phyloP scores from a whole-genome alignment of 2,888 invertebrate genomes.

The Drosophila percnosoma region DNA sequence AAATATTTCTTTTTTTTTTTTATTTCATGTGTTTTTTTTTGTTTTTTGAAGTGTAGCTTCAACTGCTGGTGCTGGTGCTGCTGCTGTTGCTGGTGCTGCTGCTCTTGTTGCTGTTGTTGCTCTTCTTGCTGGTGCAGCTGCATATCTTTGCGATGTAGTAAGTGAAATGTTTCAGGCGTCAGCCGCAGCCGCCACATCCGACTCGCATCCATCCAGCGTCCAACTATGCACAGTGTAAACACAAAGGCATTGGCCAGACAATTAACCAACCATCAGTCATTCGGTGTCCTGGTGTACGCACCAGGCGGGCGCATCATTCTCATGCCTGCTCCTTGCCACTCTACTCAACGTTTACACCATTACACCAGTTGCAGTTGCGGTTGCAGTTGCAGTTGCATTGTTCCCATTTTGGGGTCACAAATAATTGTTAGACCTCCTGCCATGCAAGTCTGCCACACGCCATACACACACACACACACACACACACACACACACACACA shows the following conservation, averaged over 20 bases:
- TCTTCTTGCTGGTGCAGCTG: slow-evolving; percentile 37
- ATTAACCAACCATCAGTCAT: slow-evolving; percentile 80
- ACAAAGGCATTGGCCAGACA: slow-evolving; percentile 71
- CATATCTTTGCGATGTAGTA: slow-evolving; percentile 69
- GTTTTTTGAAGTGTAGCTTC: not conserved
- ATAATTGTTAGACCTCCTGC: slow-evolving; percentile 62
- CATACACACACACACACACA: slow-evolving; percentile 5
- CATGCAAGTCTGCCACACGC: slow-evolving; percentile 22
- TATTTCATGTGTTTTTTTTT: not conserved
- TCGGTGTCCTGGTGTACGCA: slow-evolving; percentile 68
- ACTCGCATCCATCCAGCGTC: slow-evolving; percentile 35
- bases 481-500: not conserved
- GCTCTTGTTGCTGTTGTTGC: slow-evolving; percentile 20
- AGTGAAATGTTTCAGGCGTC: slow-evolving; percentile 76
- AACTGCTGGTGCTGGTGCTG: not conserved
- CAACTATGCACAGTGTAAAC: slow-evolving; percentile 41
- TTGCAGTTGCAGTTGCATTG: slow-evolving; percentile 47
- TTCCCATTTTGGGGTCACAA: slow-evolving; percentile 61
- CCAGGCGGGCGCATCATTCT: slow-evolving; percentile 54
- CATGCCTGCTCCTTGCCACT: slow-evolving; percentile 7
- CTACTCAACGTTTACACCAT: slow-evolving; percentile 30
- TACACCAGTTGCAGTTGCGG: slow-evolving; percentile 37
- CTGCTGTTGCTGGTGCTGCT: slow-evolving; percentile 19
- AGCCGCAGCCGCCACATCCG: slow-evolving; percentile 66
- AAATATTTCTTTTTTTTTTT: not conserved